Base-by-base conservation (phyloP, 2,888 invertebrate genomes). In the Euclidia mi region DNA sequence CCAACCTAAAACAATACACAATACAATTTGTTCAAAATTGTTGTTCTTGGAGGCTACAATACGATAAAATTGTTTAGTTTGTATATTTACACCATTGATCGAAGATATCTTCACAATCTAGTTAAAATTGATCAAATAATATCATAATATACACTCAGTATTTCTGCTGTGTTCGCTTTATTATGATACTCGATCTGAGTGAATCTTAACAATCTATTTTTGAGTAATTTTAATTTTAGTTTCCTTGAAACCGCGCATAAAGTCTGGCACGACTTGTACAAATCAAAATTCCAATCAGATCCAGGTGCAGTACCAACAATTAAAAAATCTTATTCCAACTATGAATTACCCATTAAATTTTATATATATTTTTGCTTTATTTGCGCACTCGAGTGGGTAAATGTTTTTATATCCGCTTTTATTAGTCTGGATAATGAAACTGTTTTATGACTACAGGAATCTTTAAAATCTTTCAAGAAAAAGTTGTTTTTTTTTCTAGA, bases 321-420 rank as follows among this genome's bases (percentile, higher is more conserved):
- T 38, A 38, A 40, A 40, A 37, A 40, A 53, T 6, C 42, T 35
- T 7, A 35, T 11, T 35, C 14, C 12, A 35, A 20, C 55, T 45
- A 52, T 61, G 51, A 68, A 68, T 55, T 57, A 55, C 67, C 49
- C 57, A 68, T 68, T 61, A 68, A 68, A 52, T 46, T 38, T 50
- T 53, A 55, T 65, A 65, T 58, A 61, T 61, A 70, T 55, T 50
- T 51, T 59, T 65, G 44, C 10, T 35, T 35, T 4, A 47, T 57
- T 50, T 55, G 32, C 14, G 46, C 52, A 17, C 17, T 43, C 43
- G n/a, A 49, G 53, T 52, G 50, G 42, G 57, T 68, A 70, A 69
- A 70, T 69, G 60, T 56, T 64, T 47, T 49, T 59, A 63, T 67
- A 64, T 41, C 46, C 50, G 46, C 18, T 65, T 71, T 62, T 68